Conservation (phyloP, 2,113 vertebrate species). For the Tetraodon nigroviridis region DNA sequence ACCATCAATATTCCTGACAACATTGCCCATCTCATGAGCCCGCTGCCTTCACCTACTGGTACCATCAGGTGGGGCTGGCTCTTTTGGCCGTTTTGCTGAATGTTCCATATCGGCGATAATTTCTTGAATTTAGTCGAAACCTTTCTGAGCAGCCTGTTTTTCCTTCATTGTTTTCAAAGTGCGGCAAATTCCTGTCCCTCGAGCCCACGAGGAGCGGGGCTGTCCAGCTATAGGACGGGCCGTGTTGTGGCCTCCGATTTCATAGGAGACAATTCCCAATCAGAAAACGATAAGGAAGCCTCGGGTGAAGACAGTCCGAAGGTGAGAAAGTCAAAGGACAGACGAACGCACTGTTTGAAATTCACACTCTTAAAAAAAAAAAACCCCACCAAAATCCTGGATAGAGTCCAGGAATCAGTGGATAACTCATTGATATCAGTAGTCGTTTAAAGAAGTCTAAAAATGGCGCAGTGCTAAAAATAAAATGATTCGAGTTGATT, state of each 20-base stretch:
- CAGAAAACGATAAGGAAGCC: slow-evolving; percentile 96
- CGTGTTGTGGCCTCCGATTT: slow-evolving; percentile 89
- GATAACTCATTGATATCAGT: neutral
- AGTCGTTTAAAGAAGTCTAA: slow-evolving; percentile 30
- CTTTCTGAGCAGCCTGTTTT: neutral
- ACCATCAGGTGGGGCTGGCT: slow-evolving; percentile 85
- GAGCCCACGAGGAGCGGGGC: slow-evolving; percentile 92
- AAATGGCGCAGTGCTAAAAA: slow-evolving; percentile 29
- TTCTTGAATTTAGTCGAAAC: neutral
- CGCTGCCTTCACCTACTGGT: slow-evolving; percentile 94
- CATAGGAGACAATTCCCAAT: slow-evolving; percentile 90
- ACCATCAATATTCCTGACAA: slow-evolving; percentile 99
- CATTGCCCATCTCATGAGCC: slow-evolving; percentile 96
- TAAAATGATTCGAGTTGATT: slow-evolving; percentile 34
- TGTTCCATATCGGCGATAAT: neutral
- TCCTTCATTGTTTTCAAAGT: slow-evolving; percentile 60
- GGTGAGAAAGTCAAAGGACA: slow-evolving; percentile 68
- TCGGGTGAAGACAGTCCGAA: slow-evolving; percentile 98
- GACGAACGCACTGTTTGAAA: neutral
- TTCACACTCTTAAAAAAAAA: neutral
- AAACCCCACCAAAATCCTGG: too few relatives aligned
- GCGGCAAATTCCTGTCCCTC: slow-evolving; percentile 98
- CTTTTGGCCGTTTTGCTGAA: neutral
- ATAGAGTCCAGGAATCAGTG: slow-evolving; percentile 13
- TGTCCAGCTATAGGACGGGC: slow-evolving; percentile 91